phyloP scores from a whole-genome alignment of 1,140 invertebrate genomes.

The Atopsyche davidsoni region DNA sequence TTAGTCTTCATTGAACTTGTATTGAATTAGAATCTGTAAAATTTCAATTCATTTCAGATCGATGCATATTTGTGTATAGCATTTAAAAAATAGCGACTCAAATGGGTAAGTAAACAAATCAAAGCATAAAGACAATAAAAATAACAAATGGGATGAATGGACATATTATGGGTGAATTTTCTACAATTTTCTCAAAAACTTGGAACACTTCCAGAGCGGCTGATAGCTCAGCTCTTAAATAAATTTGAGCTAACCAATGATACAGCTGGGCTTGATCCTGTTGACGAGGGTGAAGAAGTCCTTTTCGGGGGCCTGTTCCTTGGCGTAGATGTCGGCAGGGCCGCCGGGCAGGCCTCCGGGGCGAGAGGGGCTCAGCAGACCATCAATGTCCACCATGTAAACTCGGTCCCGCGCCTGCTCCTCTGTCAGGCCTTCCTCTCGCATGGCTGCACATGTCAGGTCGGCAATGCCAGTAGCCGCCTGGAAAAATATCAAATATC shows the following conservation, averaged over 20 bases:
- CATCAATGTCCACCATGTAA: conserved; percentile 85
- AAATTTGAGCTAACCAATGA: conserved; percentile 84
- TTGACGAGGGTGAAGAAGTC: conserved; percentile 72
- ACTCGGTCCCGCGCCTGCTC: conserved; percentile 76
- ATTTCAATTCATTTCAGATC: conserved; percentile 11
- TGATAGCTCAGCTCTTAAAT: too few species aligned
- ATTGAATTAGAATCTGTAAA: too few species aligned
- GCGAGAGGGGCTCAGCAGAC: conserved; percentile 67
- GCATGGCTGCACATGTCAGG: conserved; percentile 81
- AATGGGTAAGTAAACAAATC: too few species aligned
- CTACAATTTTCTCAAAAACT: too few species aligned
- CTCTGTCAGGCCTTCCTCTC: conserved; percentile 68
- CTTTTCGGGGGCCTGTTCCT: conserved; percentile 71
- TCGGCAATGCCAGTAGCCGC: conserved; percentile 84
- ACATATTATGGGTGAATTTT: too few species aligned
- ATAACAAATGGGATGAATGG: too few species aligned
- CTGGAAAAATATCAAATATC: conserved; percentile 37
- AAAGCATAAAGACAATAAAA: too few species aligned
- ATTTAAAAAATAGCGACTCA: conserved; percentile 34
- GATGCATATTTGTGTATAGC: not conserved
- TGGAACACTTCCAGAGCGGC: too few species aligned
- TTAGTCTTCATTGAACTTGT: too few species aligned
- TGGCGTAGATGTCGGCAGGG: conserved; percentile 77
- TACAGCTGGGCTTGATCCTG: conserved; percentile 73
- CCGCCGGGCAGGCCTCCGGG: conserved; percentile 66